Evolutionary conservation across 2,888 invertebrate genomes (phyloP).

Genomic region (Cheilosia scutellata): DNA sequence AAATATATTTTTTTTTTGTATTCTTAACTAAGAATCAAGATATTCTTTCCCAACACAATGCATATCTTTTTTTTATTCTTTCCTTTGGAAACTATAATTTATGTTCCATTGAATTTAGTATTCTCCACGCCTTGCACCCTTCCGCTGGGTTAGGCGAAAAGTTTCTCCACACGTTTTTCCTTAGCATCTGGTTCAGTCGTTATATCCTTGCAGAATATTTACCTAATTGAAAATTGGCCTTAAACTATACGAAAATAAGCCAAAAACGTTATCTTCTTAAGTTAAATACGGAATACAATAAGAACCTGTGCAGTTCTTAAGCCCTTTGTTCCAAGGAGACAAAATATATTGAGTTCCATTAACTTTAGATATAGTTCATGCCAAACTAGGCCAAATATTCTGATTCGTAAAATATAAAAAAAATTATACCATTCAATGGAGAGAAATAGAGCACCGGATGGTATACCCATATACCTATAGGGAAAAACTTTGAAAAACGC

Average conservation of each 20-base stretch:
- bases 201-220: background rate
- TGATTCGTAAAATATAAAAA: slow-evolving; percentile 50
- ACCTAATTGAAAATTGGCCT: slow-evolving; percentile 14
- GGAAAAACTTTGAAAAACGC: slow-evolving; percentile 35
- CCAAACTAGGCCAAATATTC: slow-evolving; percentile 50
- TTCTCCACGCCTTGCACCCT: background rate
- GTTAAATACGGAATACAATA: slow-evolving; percentile 26
- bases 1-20: background rate
- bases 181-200: slow-evolving; percentile 25
- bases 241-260: too few relatives aligned
- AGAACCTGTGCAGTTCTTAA: background rate
- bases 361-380: slow-evolving; percentile 28
- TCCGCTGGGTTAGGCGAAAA: background rate
- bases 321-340: slow-evolving; percentile 26
- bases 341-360: slow-evolving; percentile 46
- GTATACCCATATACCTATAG: background rate
- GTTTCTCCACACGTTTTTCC: background rate
- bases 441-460: background rate
- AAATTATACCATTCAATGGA: slow-evolving; percentile 31
- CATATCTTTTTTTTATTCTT: slow-evolving; percentile 1
- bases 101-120: slow-evolving; percentile 18
- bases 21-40: background rate
- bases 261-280: background rate
- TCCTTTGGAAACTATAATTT: slow-evolving; percentile 6
- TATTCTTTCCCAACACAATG: background rate